A percentile compares a stretch with the other conserved stretches of the same genome.
Conservation (phyloP, 2,113 vertebrate genomes). For the Danionella cerebrum region DNA sequence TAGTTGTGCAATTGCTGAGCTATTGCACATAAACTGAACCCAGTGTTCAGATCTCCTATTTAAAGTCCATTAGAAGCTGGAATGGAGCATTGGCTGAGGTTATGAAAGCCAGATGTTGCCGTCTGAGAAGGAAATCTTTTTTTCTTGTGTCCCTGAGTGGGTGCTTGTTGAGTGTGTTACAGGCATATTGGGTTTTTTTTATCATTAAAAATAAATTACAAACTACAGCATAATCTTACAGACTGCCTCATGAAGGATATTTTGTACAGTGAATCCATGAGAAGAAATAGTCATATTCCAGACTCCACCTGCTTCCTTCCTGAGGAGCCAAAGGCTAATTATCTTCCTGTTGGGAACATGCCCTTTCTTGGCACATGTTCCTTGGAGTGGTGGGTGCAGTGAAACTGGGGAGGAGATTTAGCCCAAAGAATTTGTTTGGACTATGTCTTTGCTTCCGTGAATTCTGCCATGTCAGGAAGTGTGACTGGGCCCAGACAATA, state of each 20-base stretch:
- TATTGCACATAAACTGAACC: conserved; percentile 22
- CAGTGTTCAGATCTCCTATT: conserved; percentile 29
- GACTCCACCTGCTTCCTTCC: conserved; percentile 20
- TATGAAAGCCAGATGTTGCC: conserved; percentile 45
- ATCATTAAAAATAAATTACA: background rate
- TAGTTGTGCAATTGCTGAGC: conserved; percentile 47
- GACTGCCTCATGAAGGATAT: background rate
- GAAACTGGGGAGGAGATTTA: conserved; percentile 45
- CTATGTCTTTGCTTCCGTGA: conserved; percentile 67
- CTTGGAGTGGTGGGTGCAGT: conserved; percentile 40
- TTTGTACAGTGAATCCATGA: background rate
- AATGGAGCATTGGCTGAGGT: conserved; percentile 27
- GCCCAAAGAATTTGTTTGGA: conserved; percentile 67
- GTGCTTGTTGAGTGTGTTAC: background rate
- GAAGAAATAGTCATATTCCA: conserved; percentile 29
- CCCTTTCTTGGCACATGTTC: conserved; percentile 34
- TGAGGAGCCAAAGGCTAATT: conserved; percentile 55
- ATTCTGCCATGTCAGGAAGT: conserved; percentile 68
- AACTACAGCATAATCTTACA: background rate
- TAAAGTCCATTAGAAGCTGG: conserved; percentile 42
- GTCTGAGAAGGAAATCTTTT: conserved; percentile 8
- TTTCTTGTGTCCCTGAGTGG: background rate
- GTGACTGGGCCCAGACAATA: conserved; percentile 62
- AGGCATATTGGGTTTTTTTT: conserved; percentile 6
- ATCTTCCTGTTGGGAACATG: conserved; percentile 58